Base-by-base conservation (phyloP, 2,797 vertebrate genomes). In the Lepus townsendii region DNA sequence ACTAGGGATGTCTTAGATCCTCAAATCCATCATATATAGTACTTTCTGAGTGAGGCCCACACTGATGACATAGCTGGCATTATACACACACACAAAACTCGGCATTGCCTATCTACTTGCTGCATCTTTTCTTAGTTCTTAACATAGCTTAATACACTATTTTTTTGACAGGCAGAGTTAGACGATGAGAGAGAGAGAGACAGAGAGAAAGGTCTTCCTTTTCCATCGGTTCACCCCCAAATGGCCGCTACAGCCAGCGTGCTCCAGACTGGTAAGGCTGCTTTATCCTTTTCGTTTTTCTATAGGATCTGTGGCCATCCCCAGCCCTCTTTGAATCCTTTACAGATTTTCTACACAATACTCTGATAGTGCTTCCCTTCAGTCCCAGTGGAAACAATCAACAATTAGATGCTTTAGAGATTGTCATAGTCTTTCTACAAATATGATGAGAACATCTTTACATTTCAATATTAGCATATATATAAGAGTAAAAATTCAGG, bases 401-500 rank as follows among this genome's bases (percentile, higher is more conserved):
- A n/a, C 60, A 27, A n/a, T 22, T 42, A 65, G 32, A 26, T 76
- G 65, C 76, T 78, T 86, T 93, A 72, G 47, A 57, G 42, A 76
- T 26, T 1, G 11, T 27, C 77, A 0, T 84, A 52, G 60, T 93
- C 84, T 84, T 26, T 76, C 35, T 24, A 11, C 24, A 47, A 30
- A 68, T 62, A 62, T 54, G 57, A 52, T 19, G 27, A 62, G 26
- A 50, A 19, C 50, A 12, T 68, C 78, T 88, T 78, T 68, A 14
- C 9, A 30, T 69, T 57, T 88, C 78, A 66, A 65, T 69, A 76
- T 17, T 22, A 30, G 22, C 26, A 7, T 62, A 54, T 83, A 13
- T 47, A 17, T 57, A 72, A 38, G 63, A 62, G 7, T 85, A 69
- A 84, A 85, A 82, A 86, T 92, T 62, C 26, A 91, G 79, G 57